Evolutionary conservation across 64 coral and sea anemone genomes (phyloP), one percentile per base, ranked within the genome.

Genomic region (Acropora yongei): DNA sequence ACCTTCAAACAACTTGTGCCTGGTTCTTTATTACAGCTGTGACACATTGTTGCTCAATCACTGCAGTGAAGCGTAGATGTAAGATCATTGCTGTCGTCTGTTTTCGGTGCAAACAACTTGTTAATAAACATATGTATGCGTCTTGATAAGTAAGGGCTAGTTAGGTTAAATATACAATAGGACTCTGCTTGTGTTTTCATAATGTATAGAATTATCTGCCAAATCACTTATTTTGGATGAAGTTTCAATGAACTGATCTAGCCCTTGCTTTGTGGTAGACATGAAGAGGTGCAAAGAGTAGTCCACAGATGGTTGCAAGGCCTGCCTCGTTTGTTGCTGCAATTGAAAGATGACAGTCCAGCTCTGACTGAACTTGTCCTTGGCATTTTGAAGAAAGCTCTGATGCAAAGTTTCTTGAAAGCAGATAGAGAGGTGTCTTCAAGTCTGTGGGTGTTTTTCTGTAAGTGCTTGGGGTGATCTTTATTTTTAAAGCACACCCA

Each of bases 241-340:
- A 72, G n/a, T 30, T 39, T 0, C 69, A 6, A 9, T 4, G 13
- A 3, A 75, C 40, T 75, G 73, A 75, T 75, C 6, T 75, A 2
- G 3, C 41, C 13, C 6, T 12, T 75, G 5, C 5, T 75, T 48
- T 60, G 30, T 16, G 41, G 50, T 8, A 74, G 58, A 41, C 49
- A 77, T 39, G 4, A 46, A 48, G 44, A 49, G 30, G 45, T 76
- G 42, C 72, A 92, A 13, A 18, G 6, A 63, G 5, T 47, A 20
- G 4, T 93, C 8, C 41, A 97, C 17, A 86, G 90, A 71, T 97
- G 95, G 95, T 44, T 97, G 2, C 7, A 18, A 13, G 68, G 92
- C 39, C 45, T 97, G 42, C 95, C 92, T 40, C 65, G 18, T 69
- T 46, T 94, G 58, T 84, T 97, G 19, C 69, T 94, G 47, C 92